Percentiles rank a stretch among this genome's conserved stretches.
phyloP scores from a whole-genome alignment of 1,140 invertebrate genomes.

The Bombus superbus region DNA sequence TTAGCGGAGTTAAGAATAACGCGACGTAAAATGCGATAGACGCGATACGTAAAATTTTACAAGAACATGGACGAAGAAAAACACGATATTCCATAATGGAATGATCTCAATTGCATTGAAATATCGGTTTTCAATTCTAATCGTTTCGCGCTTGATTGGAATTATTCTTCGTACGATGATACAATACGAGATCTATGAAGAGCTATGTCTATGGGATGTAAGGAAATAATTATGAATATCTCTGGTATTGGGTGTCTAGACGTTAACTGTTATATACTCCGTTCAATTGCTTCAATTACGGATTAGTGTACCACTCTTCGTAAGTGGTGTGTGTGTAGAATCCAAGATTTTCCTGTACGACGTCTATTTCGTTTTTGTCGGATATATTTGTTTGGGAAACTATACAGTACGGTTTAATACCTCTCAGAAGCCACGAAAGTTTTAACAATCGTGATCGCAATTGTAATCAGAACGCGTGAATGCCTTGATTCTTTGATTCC shows the following conservation, averaged over 20 bases:
- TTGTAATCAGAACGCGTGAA: too few species aligned
- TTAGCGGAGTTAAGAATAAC: too few species aligned
- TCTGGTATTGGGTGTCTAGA: conserved; percentile 20
- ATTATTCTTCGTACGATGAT: neutral
- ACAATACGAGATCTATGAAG: neutral
- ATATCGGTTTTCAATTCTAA: neutral
- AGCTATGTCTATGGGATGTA: neutral
- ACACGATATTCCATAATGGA: neutral
- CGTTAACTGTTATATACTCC: neutral
- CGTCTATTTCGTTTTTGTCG: neutral
- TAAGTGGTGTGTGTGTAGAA: neutral
- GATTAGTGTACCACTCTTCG: neutral
- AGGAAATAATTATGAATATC: neutral
- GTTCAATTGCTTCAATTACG: conserved; percentile 15
- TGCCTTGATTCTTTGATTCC: too few species aligned
- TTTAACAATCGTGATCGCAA: too few species aligned
- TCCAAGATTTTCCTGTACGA: neutral
- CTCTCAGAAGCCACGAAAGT: too few species aligned
- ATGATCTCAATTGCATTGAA: neutral
- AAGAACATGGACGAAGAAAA: neutral
- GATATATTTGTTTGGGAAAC: neutral
- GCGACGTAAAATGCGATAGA: too few species aligned
- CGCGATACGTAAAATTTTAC: too few species aligned
- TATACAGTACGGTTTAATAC: neutral
- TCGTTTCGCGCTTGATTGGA: neutral